phyloP scores from a whole-genome alignment of 1,140 invertebrate species.

The Oppia nitens region DNA sequence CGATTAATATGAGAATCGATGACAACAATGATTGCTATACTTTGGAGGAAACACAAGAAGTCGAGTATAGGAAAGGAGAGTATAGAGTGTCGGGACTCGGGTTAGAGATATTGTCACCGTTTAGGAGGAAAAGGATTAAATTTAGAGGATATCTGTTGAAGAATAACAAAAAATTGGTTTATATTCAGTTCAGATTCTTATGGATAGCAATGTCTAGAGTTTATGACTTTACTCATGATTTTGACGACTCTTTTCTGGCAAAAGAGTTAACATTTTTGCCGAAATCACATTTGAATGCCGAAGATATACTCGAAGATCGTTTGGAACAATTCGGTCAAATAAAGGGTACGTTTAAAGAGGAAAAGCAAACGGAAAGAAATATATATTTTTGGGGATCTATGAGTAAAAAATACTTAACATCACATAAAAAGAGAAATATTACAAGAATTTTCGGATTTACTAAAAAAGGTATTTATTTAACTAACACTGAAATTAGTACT shows the following conservation, averaged over 20 bases:
- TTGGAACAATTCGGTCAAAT: conserved; percentile 16
- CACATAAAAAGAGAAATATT: background rate
- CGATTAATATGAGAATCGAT: background rate
- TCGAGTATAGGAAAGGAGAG: background rate
- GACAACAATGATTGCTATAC: background rate
- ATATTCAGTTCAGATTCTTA: conserved; percentile 2
- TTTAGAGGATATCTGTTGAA: background rate
- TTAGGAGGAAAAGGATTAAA: background rate
- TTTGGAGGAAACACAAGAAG: background rate
- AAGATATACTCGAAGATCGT: conserved; percentile 2
- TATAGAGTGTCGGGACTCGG: background rate
- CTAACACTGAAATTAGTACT: no score
- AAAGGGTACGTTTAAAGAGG: conserved; percentile 14
- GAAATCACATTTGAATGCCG: no score
- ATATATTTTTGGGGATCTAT: conserved; percentile 11
- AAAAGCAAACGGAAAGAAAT: conserved; percentile 12
- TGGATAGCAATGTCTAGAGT: background rate
- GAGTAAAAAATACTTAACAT: background rate
- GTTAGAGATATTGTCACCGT: background rate
- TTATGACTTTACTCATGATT: background rate
- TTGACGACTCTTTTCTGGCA: background rate
- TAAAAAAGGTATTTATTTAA: conserved; percentile 1
- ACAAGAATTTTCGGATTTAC: conserved; percentile 1
- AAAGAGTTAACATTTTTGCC: background rate
- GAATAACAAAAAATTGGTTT: background rate